phyloP scores from a whole-genome alignment of 2,113 vertebrate genomes.

The Pseudorhombus dupliciocellatus region DNA sequence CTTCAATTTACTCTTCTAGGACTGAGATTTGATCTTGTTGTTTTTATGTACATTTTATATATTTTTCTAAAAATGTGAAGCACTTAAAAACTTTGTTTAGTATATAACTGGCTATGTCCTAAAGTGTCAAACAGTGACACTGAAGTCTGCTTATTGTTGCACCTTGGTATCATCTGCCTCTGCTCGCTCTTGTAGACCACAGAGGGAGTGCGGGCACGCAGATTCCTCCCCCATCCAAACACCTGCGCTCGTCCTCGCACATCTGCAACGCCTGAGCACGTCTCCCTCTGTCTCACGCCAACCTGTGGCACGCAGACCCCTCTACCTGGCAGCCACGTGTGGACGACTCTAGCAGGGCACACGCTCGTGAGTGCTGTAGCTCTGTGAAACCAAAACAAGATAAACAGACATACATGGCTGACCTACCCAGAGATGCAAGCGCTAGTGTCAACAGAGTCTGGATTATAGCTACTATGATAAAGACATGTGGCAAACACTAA shows the following conservation, averaged over 20 bases:
- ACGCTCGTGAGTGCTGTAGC: slow-evolving; percentile 20
- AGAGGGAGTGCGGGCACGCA: slow-evolving; percentile 38
- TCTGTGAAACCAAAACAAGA: slow-evolving; percentile 29
- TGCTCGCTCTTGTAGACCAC: slow-evolving; percentile 1
- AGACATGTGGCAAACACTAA: slow-evolving; percentile 62
- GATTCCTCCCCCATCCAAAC: slow-evolving; percentile 37
- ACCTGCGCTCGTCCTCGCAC: slow-evolving; percentile 57
- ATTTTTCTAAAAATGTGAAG: too few relatives aligned
- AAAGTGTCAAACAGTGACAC: background rate
- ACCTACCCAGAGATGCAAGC: slow-evolving; percentile 23
- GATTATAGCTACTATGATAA: slow-evolving; percentile 54
- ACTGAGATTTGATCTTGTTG: too few relatives aligned
- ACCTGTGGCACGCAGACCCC: slow-evolving; percentile 31
- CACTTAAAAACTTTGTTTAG: background rate
- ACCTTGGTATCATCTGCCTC: background rate
- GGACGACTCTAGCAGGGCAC: slow-evolving; percentile 8
- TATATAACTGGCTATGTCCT: background rate
- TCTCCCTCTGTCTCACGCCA: slow-evolving; percentile 39
- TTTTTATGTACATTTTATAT: too few relatives aligned
- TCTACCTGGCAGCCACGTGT: slow-evolving; percentile 51
- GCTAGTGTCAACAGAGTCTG: slow-evolving; percentile 55
- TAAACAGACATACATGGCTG: slow-evolving; percentile 14
- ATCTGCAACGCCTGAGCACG: slow-evolving; percentile 49
- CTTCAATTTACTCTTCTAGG: too few relatives aligned
- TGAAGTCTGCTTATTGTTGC: slow-evolving; percentile 13